A percentile compares a stretch with the other conserved stretches of the same genome.
These are phyloP conservation scores for Crocodylus rhombifer DNA, from an alignment of 2,797 vertebrate genomes.

Conservation along the genomic window DNA sequence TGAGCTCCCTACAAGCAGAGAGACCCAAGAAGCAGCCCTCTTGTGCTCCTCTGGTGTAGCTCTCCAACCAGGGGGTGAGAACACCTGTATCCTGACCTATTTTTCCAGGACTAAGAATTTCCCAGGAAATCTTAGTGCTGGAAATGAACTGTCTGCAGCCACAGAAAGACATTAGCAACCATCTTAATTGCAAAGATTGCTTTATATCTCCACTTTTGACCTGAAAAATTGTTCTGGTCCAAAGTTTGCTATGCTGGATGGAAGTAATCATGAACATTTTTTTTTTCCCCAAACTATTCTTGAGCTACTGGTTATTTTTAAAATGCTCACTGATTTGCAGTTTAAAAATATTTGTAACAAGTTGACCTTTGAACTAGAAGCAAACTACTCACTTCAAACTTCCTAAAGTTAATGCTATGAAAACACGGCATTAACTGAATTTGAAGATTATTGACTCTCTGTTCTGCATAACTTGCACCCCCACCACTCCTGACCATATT, in stretches of 20 bases:
- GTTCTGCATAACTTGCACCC: neutral
- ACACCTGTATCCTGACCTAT: no score
- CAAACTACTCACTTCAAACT: neutral
- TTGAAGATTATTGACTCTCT: neutral
- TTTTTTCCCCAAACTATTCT: neutral
- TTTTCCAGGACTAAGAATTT: no score
- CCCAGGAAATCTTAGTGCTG: no score
- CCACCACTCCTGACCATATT: no score
- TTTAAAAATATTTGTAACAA: no score
- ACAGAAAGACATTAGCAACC: neutral
- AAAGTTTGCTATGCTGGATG: neutral
- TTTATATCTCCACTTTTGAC: neutral
- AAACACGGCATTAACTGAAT: neutral
- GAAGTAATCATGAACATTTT: neutral
- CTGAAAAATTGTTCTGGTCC: neutral
- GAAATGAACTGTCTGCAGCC: no score
- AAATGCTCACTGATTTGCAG: no score
- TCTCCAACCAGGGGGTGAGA: no score
- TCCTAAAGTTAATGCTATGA: neutral
- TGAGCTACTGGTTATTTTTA: no score
- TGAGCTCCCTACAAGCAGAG: no score
- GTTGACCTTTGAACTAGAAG: neutral
- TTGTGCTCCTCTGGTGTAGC: no score
- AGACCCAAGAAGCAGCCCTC: no score
- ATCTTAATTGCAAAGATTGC: neutral